A percentile compares a stretch with the other conserved stretches of the same genome.
Evolutionary conservation across 2,797 vertebrate genomes (phyloP).

Genomic region (Petrocephalus schoutedeni): DNA sequence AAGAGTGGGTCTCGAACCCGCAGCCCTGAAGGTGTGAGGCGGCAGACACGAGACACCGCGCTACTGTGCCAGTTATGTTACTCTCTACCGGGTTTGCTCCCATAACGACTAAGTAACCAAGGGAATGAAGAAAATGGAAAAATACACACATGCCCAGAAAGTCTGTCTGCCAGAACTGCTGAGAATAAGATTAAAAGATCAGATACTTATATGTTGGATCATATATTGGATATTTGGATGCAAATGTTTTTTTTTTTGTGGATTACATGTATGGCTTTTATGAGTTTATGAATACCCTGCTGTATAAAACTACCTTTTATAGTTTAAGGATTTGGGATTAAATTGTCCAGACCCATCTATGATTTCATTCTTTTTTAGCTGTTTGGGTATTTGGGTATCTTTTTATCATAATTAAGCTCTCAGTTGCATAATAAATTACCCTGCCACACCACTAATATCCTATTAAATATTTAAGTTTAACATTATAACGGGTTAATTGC

Average conservation of each 20-base stretch:
- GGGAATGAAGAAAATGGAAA: not conserved
- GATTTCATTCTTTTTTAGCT: constrained; percentile 32
- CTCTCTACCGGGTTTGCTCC: not conserved
- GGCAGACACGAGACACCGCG: not conserved
- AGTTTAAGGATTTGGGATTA: constrained; percentile 12
- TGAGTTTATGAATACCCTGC: not conserved
- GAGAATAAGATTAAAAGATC: constrained; percentile 39
- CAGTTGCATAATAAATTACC: constrained; percentile 40
- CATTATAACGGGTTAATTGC: constrained; percentile 33
- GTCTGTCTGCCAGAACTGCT: constrained; percentile 40
- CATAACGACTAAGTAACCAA: not conserved
- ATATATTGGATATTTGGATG: too few relatives aligned
- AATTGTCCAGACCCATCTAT: constrained; percentile 31
- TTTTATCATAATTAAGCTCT: constrained; percentile 44
- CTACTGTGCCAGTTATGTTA: not conserved
- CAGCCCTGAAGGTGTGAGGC: not conserved
- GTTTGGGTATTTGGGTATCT: too few relatives aligned
- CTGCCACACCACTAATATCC: constrained; percentile 42
- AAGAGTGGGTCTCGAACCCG: not conserved
- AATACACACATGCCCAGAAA: not conserved
- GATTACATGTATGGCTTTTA: not conserved
- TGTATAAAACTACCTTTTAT: constrained; percentile 4
- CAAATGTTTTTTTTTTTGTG: not conserved
- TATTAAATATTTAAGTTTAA: constrained; percentile 46
- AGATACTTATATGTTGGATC: constrained; percentile 37